These are phyloP conservation scores for Hexactinellida sp. DNA, from an alignment of 37 sponge, comb jelly and placozoan genomes.

Conservation along the genomic window DNA sequence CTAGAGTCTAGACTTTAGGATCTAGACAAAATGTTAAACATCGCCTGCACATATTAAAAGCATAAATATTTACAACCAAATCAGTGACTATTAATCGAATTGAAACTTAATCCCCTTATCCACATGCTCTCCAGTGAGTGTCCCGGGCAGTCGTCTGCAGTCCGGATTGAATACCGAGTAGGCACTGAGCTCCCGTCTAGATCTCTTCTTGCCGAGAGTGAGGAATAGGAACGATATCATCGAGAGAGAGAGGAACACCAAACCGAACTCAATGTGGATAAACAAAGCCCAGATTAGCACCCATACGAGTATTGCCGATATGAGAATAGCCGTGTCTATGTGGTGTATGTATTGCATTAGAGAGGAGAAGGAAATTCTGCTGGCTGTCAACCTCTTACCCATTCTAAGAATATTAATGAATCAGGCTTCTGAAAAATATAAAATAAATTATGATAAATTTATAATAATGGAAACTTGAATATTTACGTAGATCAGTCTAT, in stretches of 20 bases:
- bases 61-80: too few relatives aligned
- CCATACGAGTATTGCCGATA: neutral
- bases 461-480: too few relatives aligned
- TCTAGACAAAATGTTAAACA: too few relatives aligned
- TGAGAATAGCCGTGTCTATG: neutral
- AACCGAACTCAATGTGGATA: neutral
- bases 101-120: neutral
- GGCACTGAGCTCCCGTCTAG: neutral
- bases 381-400: too few relatives aligned
- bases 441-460: too few relatives aligned
- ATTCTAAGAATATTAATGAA: too few relatives aligned
- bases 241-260: conserved; percentile 18
- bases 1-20: too few relatives aligned
- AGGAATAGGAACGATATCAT: neutral
- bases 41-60: too few relatives aligned
- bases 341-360: neutral
- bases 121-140: neutral
- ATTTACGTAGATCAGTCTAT: too few relatives aligned
- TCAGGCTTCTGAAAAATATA: too few relatives aligned
- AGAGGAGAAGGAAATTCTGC: too few relatives aligned
- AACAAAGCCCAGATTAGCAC: neutral
- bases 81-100: too few relatives aligned
- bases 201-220: conserved; percentile 1
- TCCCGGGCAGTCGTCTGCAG: neutral
- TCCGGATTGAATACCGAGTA: conserved; percentile 5